Conservation (phyloP, 1,140 invertebrate genomes). For the Orius laevigatus region DNA sequence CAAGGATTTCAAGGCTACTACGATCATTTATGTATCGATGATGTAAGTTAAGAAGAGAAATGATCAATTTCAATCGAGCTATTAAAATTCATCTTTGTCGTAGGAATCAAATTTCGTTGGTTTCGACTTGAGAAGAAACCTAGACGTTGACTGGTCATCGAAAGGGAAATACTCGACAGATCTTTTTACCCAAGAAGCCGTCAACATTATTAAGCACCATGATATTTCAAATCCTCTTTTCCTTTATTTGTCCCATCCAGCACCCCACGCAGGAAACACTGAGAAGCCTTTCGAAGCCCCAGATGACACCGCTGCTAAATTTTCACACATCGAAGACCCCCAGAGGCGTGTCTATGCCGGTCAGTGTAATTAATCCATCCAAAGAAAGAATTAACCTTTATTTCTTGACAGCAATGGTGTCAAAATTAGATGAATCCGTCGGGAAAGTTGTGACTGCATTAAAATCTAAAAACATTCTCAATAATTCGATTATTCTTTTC, state of each 20-base stretch:
- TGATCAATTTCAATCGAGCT: too few species aligned
- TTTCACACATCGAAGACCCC: slow-evolving; percentile 53
- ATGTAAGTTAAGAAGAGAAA: too few species aligned
- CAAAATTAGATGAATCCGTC: slow-evolving; percentile 71
- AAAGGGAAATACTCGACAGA: slow-evolving; percentile 58
- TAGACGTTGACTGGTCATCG: slow-evolving; percentile 37
- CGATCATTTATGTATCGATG: too few species aligned
- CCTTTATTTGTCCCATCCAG: slow-evolving; percentile 62
- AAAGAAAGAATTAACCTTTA: too few species aligned
- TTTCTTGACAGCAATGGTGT: slow-evolving; percentile 55
- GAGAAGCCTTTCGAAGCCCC: slow-evolving; percentile 60
- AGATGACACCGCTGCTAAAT: slow-evolving; percentile 49
- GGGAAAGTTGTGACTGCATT: slow-evolving; percentile 57
- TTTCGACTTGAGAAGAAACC: slow-evolving; percentile 49
- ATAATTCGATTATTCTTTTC: slow-evolving; percentile 59
- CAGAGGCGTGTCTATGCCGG: slow-evolving; percentile 62
- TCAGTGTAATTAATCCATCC: slow-evolving; percentile 23
- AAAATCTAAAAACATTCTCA: slow-evolving; percentile 43
- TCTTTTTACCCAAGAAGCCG: slow-evolving; percentile 53
- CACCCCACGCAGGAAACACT: slow-evolving; percentile 55
- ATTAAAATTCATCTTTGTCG: too few species aligned
- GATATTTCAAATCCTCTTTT: slow-evolving; percentile 47
- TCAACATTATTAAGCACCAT: slow-evolving; percentile 47
- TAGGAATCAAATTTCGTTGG: slow-evolving; percentile 25
- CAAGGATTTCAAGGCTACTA: slow-evolving; percentile 71